Conservation (phyloP, 2,888 invertebrate genomes). For the Coelopa pilipes region DNA sequence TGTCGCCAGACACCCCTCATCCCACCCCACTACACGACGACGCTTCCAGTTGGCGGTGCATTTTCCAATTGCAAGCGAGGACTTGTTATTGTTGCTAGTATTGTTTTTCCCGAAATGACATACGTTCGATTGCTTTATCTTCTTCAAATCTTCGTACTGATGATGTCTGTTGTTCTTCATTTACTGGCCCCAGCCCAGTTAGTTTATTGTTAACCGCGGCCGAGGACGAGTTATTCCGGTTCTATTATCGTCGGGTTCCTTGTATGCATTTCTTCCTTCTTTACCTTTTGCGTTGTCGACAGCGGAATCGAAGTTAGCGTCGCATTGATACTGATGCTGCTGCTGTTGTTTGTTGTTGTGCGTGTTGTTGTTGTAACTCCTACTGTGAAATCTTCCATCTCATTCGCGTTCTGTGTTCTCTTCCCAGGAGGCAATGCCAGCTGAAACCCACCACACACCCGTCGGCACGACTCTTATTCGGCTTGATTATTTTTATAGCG, state of each 20-base stretch:
- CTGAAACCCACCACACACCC: background rate
- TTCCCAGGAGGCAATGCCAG: background rate
- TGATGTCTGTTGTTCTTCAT: too few species aligned
- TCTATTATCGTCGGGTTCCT: constrained; percentile 22
- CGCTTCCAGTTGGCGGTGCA: too few species aligned
- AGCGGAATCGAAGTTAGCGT: too few species aligned
- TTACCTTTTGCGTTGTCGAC: too few species aligned
- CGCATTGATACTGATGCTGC: background rate
- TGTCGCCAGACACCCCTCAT: too few species aligned
- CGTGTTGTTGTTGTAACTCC: constrained; percentile 17
- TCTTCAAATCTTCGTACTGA: too few species aligned
- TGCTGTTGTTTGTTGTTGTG: constrained; percentile 1
- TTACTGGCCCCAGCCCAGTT: background rate
- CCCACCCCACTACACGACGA: too few species aligned
- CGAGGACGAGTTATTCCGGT: constrained; percentile 26
- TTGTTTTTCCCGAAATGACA: too few species aligned
- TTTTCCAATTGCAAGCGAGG: too few species aligned
- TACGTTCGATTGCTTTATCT: too few species aligned
- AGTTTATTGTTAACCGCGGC: background rate
- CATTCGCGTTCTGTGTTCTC: background rate
- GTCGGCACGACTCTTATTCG: background rate
- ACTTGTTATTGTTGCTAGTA: too few species aligned
- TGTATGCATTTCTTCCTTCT: constrained; percentile 11
- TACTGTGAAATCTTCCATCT: constrained; percentile 22
- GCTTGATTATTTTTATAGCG: constrained; percentile 30